phyloP scores from a whole-genome alignment of 1,140 invertebrate genomes.

The Calephelis virginiensis region DNA sequence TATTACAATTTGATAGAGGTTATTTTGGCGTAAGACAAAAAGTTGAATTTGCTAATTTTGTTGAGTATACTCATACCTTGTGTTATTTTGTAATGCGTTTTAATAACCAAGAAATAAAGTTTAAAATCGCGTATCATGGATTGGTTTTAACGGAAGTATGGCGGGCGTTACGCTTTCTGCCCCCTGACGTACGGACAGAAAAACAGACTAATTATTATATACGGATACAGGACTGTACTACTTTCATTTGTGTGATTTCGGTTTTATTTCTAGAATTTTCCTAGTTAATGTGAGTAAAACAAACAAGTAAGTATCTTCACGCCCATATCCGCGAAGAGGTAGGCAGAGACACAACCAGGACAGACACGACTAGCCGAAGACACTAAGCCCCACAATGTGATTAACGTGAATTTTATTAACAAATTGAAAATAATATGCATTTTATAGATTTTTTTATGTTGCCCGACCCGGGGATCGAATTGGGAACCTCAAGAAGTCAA shows the following conservation, averaged over 20 bases:
- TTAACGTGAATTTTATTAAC: no score
- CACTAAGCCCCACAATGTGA: no score
- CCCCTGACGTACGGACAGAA: constrained; percentile 52
- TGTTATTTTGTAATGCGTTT: constrained; percentile 19
- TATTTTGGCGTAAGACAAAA: constrained; percentile 15
- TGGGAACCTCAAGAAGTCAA: no score
- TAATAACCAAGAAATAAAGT: constrained; percentile 26
- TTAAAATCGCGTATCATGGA: constrained; percentile 22
- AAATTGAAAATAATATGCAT: no score
- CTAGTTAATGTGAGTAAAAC: background rate
- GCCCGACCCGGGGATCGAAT: no score
- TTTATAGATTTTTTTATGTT: no score
- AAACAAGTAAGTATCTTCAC: no score
- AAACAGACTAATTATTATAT: constrained; percentile 66
- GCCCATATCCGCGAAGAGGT: no score
- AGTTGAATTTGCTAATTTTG: constrained; percentile 12
- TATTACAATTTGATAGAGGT: constrained; percentile 7
- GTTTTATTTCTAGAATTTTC: constrained; percentile 21
- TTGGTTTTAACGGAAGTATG: constrained; percentile 51
- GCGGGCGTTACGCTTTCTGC: constrained; percentile 63
- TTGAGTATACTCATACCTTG: background rate
- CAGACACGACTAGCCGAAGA: no score
- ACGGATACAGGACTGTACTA: constrained; percentile 58
- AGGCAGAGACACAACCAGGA: no score
- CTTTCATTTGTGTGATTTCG: constrained; percentile 48